Conservation (phyloP, 2,113 vertebrate genomes). For the Myocastor coypus region DNA sequence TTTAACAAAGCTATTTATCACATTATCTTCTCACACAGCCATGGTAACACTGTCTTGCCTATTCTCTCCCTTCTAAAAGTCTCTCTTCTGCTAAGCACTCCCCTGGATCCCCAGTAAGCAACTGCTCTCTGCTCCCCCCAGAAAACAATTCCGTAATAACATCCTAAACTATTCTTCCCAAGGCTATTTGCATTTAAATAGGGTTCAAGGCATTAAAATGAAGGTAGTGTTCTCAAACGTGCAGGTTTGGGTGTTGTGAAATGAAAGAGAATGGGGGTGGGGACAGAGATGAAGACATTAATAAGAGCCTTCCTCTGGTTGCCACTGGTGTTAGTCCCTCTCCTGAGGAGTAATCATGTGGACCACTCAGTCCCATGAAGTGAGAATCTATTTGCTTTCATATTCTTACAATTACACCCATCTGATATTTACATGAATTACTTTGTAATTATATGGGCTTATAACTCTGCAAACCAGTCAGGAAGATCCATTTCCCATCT, state of each 20-base stretch:
- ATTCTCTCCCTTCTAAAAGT: neutral
- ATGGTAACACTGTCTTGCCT: neutral
- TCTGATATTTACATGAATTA: constrained; percentile 5
- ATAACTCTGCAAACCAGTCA: neutral
- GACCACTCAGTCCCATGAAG: neutral
- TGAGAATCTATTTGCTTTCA: neutral
- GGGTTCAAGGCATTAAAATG: neutral
- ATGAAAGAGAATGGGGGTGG: neutral
- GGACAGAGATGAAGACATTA: neutral
- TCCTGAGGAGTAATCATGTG: neutral
- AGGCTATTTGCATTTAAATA: constrained; percentile 64
- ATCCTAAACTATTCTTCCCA: neutral
- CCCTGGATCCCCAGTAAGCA: neutral
- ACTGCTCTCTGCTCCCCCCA: neutral
- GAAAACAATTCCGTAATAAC: neutral
- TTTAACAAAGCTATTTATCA: neutral
- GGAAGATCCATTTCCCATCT: neutral
- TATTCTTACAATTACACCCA: constrained; percentile 21
- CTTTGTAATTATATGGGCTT: constrained; percentile 36
- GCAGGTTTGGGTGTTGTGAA: neutral
- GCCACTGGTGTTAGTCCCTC: neutral
- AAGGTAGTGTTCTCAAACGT: constrained; percentile 25
- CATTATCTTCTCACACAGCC: neutral
- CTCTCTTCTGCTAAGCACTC: neutral
- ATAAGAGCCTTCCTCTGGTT: neutral